phyloP scores from a whole-genome alignment of 2,797 vertebrate genomes.

The Coregonus ussuriensis region DNA sequence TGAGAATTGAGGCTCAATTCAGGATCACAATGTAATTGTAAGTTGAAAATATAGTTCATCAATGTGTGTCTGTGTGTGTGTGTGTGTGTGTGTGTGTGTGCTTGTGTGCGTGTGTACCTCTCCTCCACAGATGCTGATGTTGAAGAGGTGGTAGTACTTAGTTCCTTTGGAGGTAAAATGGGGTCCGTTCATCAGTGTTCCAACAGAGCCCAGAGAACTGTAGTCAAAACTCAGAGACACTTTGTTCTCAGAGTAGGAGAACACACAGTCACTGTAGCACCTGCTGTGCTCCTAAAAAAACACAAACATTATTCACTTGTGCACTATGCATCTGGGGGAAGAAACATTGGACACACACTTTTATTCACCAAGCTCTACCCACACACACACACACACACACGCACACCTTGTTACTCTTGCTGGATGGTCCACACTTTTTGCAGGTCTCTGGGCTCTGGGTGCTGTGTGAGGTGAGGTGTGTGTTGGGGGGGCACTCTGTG shows the following conservation, averaged over 20 bases:
- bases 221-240: constrained; percentile 86
- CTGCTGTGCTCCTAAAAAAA: constrained; percentile 85
- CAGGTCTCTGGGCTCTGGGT: constrained; percentile 85
- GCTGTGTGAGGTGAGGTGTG: constrained; percentile 84
- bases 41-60: neutral
- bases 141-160: constrained; percentile 95
- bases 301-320: constrained; percentile 13
- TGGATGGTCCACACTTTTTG: constrained; percentile 88
- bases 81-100: constrained; percentile 7
- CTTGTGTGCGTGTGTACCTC: constrained; percentile 72
- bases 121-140: constrained; percentile 93
- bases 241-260: constrained; percentile 82
- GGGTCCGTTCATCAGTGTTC: constrained; percentile 89
- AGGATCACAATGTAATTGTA: neutral
- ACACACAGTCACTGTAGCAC: constrained; percentile 91
- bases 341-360: neutral
- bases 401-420: constrained; percentile 84
- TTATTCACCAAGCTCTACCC: neutral
- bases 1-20: constrained; percentile 35
- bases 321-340: neutral
- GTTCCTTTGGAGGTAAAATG: constrained; percentile 97
- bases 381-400: constrained; percentile 11
- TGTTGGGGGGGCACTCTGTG: constrained; percentile 86
- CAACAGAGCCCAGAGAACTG: constrained; percentile 80
- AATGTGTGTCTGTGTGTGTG: neutral